Base-by-base conservation (phyloP, 2,888 invertebrate genomes). In the Andrena fulva region DNA sequence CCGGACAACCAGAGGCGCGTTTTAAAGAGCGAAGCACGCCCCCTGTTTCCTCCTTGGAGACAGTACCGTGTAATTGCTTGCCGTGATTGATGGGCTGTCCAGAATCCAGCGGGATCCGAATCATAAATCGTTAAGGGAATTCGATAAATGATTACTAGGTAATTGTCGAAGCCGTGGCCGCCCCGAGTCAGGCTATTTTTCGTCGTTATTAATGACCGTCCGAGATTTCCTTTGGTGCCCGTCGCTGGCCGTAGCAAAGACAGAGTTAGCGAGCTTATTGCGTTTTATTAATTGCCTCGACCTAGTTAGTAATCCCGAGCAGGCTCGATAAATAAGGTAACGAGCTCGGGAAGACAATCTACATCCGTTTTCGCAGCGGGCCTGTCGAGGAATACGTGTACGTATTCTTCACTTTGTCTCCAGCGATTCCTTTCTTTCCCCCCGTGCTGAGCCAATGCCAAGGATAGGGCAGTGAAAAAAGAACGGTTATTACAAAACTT, bases 211-310 rank as follows among this genome's bases (percentile, higher is more conserved):
- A 82, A 81, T 70, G 76, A 81, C 50, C 70, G 63, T 27, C 42
- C 56, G 52, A 33, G 67, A 75, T 59, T 76, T 80, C 52, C 71
- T 76, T 76, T 35, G 33, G 10, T 8, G 27, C 33, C 16, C 54
- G 48, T 29, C 67, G 33, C 16, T 24, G 68, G 59, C 63, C 52
- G 63, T 8, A 48, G 54, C 42, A 81, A 82, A 83, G 78, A 80
- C 80, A 72, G 54, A 73, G 82, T 62, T 73, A 27, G 80, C 80
- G 73, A 78, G 82, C 67, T 88, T 86, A 88, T 88, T 87, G 73
- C 85, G 64, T 83, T 85, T 82, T 85, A 89, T 89, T 88, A 89
- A 89, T 87, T 86, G 77, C 80, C 83, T 60, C 82, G 87, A 88
- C 82, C 87, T 70, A 86, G 80, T 89, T 87, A 77, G 80, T 77